These are phyloP conservation scores for Cyprinodon diabolis DNA, from an alignment of 2,797 vertebrate species.

Conservation along the genomic window DNA sequence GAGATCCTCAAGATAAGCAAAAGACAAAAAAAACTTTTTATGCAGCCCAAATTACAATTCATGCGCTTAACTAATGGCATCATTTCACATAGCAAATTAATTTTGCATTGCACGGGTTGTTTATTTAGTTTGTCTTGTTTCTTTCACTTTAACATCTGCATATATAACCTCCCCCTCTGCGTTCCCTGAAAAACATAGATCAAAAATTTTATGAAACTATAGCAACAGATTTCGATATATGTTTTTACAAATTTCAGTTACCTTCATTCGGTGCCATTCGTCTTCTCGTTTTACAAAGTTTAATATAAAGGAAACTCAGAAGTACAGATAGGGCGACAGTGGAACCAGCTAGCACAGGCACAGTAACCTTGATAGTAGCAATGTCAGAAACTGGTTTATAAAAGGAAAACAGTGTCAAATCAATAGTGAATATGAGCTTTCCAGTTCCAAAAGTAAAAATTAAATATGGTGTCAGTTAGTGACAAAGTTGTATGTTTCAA, in stretches of 20 bases:
- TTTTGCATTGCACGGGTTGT: too few relatives aligned
- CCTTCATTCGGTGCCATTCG: not conserved
- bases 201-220: too few relatives aligned
- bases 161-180: constrained; percentile 8
- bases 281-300: rapidly evolving
- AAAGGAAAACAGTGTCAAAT: not conserved
- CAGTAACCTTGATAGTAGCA: not conserved
- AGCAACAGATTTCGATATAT: not conserved
- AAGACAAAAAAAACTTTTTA: too few relatives aligned
- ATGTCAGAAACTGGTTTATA: not conserved
- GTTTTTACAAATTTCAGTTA: not conserved
- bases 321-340: not conserved
- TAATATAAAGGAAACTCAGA: not conserved
- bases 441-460: not conserved
- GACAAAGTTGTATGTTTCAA: not conserved
- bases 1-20: too few relatives aligned
- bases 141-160: not conserved
- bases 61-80: too few relatives aligned
- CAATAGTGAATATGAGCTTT: not conserved
- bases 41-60: too few relatives aligned
- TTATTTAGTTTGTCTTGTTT: not conserved
- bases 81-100: not conserved
- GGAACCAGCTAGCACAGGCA: not conserved
- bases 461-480: too few relatives aligned
- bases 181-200: constrained; percentile 1